Evolutionary conservation across 2,797 vertebrate species (phyloP).

Genomic region (Halcyon leucocephala): DNA sequence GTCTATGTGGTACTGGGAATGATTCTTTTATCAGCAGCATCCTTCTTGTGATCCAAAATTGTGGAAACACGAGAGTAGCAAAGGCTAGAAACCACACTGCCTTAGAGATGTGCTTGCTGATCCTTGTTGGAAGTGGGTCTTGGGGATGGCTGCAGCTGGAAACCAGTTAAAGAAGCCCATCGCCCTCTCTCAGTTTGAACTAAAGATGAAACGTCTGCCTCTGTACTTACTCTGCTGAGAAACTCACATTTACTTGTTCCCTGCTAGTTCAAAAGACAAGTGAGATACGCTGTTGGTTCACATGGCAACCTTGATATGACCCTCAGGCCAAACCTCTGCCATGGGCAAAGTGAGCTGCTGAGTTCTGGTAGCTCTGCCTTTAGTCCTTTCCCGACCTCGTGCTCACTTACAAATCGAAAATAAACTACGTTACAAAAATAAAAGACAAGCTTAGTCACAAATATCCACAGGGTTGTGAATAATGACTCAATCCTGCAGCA

Average conservation of each 20-base stretch:
- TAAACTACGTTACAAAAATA: not conserved
- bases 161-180: not conserved
- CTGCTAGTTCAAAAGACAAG: not conserved
- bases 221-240: not conserved
- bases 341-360: not conserved
- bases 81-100: not conserved
- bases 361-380: not conserved
- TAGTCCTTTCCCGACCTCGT: not conserved
- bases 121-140: not conserved
- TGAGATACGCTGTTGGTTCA: not conserved
- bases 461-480: not conserved
- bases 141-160: not conserved
- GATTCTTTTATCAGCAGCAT: not conserved
- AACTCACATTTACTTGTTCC: not conserved
- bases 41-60: not conserved
- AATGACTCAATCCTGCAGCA: not conserved
- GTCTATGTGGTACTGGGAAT: rapidly evolving
- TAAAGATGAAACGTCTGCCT: not conserved
- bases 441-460: not conserved
- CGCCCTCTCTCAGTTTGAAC: not conserved
- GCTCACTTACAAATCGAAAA: not conserved
- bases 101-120: not conserved
- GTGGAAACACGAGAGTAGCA: not conserved
- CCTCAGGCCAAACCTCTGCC: not conserved
- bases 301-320: not conserved